A percentile compares a stretch with the other conserved stretches of the same genome.
These are phyloP conservation scores for Urocyon cinereoargenteus DNA, from an alignment of 2,797 vertebrate species.

Conservation along the genomic window DNA sequence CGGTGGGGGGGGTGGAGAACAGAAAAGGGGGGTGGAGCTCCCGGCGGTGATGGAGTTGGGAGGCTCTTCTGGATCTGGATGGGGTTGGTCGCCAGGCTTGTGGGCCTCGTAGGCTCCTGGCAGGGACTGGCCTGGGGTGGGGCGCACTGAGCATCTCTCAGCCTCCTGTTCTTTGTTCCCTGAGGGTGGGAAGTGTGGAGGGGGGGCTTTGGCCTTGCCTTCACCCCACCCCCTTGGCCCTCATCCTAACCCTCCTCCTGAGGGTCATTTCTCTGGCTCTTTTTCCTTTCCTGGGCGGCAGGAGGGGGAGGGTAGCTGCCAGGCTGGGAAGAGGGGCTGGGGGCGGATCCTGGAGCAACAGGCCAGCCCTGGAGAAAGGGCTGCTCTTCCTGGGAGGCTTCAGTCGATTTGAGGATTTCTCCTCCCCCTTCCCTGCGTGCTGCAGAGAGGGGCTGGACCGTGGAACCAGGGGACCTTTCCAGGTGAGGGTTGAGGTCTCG, in stretches of 20 bases:
- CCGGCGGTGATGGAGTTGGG: not conserved
- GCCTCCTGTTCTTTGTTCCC: slow-evolving; percentile 68
- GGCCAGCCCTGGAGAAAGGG: slow-evolving; percentile 66
- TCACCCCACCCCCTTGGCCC: not conserved
- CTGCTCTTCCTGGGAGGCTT: slow-evolving; percentile 5
- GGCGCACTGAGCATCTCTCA: not conserved
- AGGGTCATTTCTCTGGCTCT: slow-evolving; percentile 11
- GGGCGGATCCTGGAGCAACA: slow-evolving; percentile 50
- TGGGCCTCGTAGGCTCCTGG: not conserved
- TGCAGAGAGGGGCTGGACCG: not conserved
- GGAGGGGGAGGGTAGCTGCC: not conserved
- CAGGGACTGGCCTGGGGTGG: not conserved
- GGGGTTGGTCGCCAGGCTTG: not conserved
- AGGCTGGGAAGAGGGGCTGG: not conserved
- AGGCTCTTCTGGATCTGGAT: not conserved
- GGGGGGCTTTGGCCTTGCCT: not conserved
- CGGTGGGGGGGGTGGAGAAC: not conserved
- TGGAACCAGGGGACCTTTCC: not conserved
- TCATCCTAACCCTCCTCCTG: not conserved
- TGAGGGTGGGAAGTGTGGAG: not conserved
- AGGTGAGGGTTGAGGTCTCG: slow-evolving; percentile 20
- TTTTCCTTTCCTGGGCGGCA: not conserved
- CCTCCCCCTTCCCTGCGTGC: not conserved
- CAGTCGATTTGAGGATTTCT: not conserved
- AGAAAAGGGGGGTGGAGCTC: not conserved